A percentile compares a stretch with the other conserved stretches of the same genome.
Evolutionary conservation across 2,888 invertebrate species (phyloP).

Genomic region (Nemotelus pantherinus): DNA sequence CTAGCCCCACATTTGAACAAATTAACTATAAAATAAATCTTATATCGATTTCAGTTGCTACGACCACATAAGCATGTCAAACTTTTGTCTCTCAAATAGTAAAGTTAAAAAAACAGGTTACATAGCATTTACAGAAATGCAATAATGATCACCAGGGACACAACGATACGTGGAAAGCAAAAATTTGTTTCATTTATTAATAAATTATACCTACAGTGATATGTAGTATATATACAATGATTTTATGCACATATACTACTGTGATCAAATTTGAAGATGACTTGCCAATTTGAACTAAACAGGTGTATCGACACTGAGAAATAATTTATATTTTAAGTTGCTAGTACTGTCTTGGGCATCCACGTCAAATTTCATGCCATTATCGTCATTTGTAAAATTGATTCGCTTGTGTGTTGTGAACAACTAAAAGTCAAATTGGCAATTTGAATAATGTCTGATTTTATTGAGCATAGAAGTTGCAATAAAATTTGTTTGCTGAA

Average conservation of each 20-base stretch:
- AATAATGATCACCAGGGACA: no score
- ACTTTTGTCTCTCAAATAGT: no score
- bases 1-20: no score
- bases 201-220: no score
- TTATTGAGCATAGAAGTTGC: background rate
- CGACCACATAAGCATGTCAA: no score
- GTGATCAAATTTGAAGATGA: background rate
- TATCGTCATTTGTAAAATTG: background rate
- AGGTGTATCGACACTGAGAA: background rate
- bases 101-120: no score
- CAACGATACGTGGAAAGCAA: no score
- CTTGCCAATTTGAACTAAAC: background rate
- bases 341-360: background rate
- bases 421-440: background rate
- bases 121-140: no score
- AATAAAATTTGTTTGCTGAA: background rate
- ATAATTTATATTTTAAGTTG: background rate
- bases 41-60: no score
- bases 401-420: background rate
- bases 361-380: background rate
- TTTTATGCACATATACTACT: background rate
- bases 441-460: background rate
- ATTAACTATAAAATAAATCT: no score
- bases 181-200: no score
- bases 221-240: no score